These are phyloP conservation scores for Misgurnus mizolepis DNA, from an alignment of 2,113 vertebrate species.

Conservation along the genomic window DNA sequence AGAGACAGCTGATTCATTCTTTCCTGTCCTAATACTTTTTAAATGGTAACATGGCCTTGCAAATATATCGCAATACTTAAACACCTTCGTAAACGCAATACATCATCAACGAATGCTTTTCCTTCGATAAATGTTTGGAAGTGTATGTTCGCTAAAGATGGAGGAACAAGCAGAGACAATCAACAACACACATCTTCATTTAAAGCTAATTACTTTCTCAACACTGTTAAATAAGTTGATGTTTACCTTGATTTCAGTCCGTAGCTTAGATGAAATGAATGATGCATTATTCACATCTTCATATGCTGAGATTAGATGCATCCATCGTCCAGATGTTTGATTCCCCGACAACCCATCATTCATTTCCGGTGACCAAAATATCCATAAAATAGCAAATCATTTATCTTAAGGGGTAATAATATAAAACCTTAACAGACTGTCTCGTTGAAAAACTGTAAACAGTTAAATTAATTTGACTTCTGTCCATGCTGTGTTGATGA, in stretches of 20 bases:
- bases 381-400: background rate
- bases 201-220: background rate
- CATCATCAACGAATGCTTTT: background rate
- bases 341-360: background rate
- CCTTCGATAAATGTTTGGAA: background rate
- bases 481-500: background rate
- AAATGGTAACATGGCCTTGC: background rate
- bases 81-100: background rate
- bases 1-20: too few relatives aligned
- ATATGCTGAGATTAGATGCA: background rate
- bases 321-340: constrained; percentile 28
- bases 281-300: constrained; percentile 3
- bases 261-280: background rate
- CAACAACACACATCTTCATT: background rate
- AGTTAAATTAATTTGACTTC: background rate
- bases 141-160: background rate
- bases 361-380: background rate
- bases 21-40: too few relatives aligned
- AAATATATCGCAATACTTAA: background rate
- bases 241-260: constrained; percentile 14
- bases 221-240: background rate
- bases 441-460: background rate
- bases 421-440: background rate
- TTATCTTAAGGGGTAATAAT: background rate
- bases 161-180: background rate